Evolutionary conservation across 2,888 invertebrate species (phyloP), one percentile per base, ranked within the genome.

Genomic region (Holacanthella duospinosa): DNA sequence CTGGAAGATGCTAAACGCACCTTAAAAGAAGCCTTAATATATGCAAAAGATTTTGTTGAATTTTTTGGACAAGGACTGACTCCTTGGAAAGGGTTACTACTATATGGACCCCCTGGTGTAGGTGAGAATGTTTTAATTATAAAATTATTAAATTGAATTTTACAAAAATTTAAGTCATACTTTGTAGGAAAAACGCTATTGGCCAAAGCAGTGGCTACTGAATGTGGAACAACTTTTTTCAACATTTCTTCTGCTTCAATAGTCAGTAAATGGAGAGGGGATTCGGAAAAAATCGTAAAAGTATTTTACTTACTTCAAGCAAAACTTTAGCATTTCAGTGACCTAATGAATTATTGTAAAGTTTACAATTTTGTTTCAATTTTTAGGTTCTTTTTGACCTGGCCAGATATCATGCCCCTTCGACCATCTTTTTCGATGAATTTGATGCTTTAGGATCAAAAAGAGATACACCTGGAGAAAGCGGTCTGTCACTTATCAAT

Each of bases 231-330:
- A 2, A 89, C 89, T 0, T 93, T 95, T 78, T 93, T 96, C 77
- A 94, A 93, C 75, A 85, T 95, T 19, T 87, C 91, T 1, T 87
- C 91, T 65, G 90, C 93, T 74, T 86, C 88, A 1, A 83, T 95
- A 54, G 84, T 93, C n/a, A 92, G 90, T 74, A 96, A 96, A 78
- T 95, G 94, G 94, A 81, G 94, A 29, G 95, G 95, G 0, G 95
- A 96, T 73, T 93, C 93, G 0, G 95, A 95, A 79, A 94, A 93
- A 78, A 85, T 93, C 72, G 82, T 95, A 54, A 85, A 90, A 79
- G 88, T 87, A 74, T 75, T n/a, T n/a, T 77, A 28, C 4, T 60
- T 27, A 27, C 16, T 36, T 36, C 9, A 36, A 36, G 6, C 16
- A 16, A 36, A n/a, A n/a, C 25, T 59, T 36, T 16, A 36, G 36